phyloP scores from a whole-genome alignment of 2,888 invertebrate genomes.

The Phengaris alcon region DNA sequence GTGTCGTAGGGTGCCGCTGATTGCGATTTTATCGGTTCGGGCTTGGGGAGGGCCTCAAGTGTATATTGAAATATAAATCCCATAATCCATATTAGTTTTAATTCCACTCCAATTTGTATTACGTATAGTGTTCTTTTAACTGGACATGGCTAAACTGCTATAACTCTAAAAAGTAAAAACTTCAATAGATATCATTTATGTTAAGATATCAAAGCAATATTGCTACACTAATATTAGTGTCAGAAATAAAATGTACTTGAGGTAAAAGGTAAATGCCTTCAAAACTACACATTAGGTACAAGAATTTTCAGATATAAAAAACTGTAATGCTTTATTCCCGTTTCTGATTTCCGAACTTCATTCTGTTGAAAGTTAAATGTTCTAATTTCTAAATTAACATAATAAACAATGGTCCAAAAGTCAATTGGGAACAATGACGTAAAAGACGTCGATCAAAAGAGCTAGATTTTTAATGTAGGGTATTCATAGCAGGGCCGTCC shows the following conservation, averaged over 20 bases:
- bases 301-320: neutral
- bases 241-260: too few relatives aligned
- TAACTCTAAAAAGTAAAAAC: neutral
- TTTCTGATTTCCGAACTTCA: neutral
- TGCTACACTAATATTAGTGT: too few relatives aligned
- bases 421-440: constrained; percentile 64
- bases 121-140: constrained; percentile 21
- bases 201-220: too few relatives aligned
- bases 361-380: constrained; percentile 16
- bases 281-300: neutral
- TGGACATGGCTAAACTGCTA: neutral
- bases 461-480: constrained; percentile 71
- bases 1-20: constrained; percentile 65
- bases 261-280: neutral
- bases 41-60: constrained; percentile 59
- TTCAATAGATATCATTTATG: neutral
- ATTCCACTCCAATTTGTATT: constrained; percentile 31
- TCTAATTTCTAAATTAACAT: constrained; percentile 26
- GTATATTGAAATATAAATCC: constrained; percentile 49
- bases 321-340: neutral
- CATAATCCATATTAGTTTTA: constrained; percentile 40
- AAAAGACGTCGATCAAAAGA: constrained; percentile 72
- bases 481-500: constrained; percentile 74
- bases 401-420: constrained; percentile 56
- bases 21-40: constrained; percentile 74